Percentiles rank a stretch among this genome's conserved stretches.
phyloP scores from a whole-genome alignment of 2,113 vertebrate species.

The Scolopax mira region DNA sequence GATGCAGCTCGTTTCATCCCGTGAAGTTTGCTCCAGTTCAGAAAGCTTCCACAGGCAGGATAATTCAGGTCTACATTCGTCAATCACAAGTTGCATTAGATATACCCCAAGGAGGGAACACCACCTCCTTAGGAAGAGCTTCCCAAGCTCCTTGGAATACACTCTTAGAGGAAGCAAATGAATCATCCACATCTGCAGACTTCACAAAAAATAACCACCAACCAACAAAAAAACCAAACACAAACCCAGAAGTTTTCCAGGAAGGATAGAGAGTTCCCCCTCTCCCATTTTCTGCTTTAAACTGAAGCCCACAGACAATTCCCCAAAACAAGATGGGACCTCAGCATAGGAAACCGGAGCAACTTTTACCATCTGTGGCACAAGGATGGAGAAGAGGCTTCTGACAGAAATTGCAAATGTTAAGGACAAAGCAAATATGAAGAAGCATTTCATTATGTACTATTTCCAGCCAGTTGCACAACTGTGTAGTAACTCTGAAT shows the following conservation, averaged over 20 bases:
- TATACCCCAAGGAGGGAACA: background rate
- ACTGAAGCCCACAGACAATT: background rate
- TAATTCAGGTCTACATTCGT: background rate
- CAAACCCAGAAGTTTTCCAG: background rate
- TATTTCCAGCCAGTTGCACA: background rate
- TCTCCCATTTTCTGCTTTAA: background rate
- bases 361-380: background rate
- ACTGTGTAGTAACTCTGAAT: background rate
- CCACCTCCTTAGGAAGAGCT: background rate
- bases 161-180: background rate
- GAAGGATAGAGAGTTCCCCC: background rate
- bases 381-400: background rate
- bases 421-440: background rate
- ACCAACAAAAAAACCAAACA: background rate
- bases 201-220: background rate
- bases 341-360: background rate
- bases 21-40: background rate
- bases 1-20: background rate
- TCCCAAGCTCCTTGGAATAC: background rate
- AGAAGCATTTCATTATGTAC: background rate
- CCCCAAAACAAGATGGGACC: background rate
- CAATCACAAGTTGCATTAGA: background rate
- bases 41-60: background rate
- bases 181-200: background rate
- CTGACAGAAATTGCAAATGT: fast-evolving